phyloP scores from a whole-genome alignment of 2,888 invertebrate species.

The Acholoe squamosa region DNA sequence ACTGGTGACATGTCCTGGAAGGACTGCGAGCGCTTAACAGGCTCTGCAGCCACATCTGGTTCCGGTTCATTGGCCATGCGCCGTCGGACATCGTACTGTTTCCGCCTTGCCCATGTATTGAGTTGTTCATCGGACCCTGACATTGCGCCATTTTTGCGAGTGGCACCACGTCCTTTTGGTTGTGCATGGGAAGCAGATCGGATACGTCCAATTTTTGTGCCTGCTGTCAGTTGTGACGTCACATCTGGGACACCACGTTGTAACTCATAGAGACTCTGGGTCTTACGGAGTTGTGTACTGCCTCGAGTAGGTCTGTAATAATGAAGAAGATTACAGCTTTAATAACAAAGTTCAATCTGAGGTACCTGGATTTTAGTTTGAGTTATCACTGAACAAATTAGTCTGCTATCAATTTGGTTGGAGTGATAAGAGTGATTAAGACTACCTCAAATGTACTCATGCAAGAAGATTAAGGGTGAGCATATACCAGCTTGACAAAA shows the following conservation, averaged over 20 bases:
- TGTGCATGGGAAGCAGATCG: slow-evolving; percentile 44
- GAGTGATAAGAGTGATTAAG: no score
- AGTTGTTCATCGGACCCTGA: slow-evolving; percentile 61
- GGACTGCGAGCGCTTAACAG: slow-evolving; percentile 48
- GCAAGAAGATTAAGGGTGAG: no score
- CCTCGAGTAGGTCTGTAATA: slow-evolving; percentile 20
- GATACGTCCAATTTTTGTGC: not conserved
- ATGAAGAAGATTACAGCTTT: not conserved
- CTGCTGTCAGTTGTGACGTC: not conserved
- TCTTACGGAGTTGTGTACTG: slow-evolving; percentile 44
- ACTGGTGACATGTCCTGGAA: slow-evolving; percentile 49
- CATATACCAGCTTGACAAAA: no score
- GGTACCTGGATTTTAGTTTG: no score
- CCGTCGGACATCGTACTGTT: slow-evolving; percentile 36
- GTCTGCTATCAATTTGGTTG: no score
- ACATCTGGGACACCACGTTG: not conserved
- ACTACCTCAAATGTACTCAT: no score
- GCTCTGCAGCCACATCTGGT: not conserved
- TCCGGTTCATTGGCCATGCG: not conserved
- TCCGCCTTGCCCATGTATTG: slow-evolving; percentile 41
- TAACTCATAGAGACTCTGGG: slow-evolving; percentile 47
- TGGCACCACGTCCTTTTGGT: not conserved
- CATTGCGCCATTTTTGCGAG: slow-evolving; percentile 8
- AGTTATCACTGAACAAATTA: no score
- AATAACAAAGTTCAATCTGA: no score